Evolutionary conservation across 1,140 invertebrate genomes (phyloP).

Genomic region (Drosophila gunungcola): DNA sequence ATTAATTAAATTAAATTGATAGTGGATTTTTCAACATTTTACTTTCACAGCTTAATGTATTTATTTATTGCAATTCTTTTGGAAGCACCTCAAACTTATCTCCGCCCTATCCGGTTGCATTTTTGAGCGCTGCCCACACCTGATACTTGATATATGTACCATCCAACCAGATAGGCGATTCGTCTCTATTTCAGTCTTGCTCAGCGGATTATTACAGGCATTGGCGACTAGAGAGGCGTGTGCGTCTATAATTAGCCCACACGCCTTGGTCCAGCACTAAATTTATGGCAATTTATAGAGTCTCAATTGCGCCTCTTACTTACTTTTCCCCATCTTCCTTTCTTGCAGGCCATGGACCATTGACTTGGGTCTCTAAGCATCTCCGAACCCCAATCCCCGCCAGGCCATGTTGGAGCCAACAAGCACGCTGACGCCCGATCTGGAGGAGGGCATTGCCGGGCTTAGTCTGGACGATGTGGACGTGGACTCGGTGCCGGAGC

Average conservation of each 20-base stretch:
- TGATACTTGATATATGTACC: conserved; percentile 4
- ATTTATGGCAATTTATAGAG: conserved; percentile 32
- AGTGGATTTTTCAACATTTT: neutral
- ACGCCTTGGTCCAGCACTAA: conserved; percentile 31
- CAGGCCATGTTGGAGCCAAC: conserved; percentile 60
- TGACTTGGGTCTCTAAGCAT: conserved; percentile 30
- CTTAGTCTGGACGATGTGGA: conserved; percentile 59
- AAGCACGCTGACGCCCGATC: conserved; percentile 36
- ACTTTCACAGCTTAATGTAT: neutral
- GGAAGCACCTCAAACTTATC: neutral
- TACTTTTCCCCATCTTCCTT: neutral
- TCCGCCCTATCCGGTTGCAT: conserved; percentile 5
- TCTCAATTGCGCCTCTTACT: conserved; percentile 36
- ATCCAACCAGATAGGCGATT: neutral
- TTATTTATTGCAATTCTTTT: neutral
- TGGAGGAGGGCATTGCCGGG: conserved; percentile 43
- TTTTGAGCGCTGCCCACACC: conserved; percentile 21
- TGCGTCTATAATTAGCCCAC: conserved; percentile 44
- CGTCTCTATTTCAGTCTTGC: conserved; percentile 23
- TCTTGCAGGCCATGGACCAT: conserved; percentile 64
- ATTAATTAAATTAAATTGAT: too few relatives aligned
- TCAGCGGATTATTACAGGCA: conserved; percentile 8
- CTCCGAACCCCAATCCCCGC: conserved; percentile 8
- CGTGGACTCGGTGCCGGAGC: conserved; percentile 78
- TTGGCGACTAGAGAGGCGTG: conserved; percentile 12